Evolutionary conservation across 2,888 invertebrate species (phyloP).

Genomic region (Drosophila mercatorum): DNA sequence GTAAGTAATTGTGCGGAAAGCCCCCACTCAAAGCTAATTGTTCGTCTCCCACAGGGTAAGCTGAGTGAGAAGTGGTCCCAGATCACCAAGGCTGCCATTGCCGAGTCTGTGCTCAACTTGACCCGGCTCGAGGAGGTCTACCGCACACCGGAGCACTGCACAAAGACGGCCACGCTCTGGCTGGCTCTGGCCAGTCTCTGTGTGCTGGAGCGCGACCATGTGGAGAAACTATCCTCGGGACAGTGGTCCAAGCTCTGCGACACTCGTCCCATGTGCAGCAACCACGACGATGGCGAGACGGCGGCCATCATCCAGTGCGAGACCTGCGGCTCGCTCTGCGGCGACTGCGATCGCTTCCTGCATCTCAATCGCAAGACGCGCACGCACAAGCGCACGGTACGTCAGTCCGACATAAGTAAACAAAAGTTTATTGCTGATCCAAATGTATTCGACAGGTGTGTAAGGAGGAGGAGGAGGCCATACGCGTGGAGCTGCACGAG

Average conservation of each 20-base stretch:
- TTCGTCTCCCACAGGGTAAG: conserved; percentile 88
- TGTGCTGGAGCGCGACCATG: conserved; percentile 95
- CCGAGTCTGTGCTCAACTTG: conserved; percentile 93
- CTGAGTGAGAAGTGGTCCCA: conserved; percentile 93
- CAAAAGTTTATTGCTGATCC: no score
- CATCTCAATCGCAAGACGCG: conserved; percentile 95
- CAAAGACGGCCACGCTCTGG: conserved; percentile 95
- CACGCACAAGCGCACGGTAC: conserved; percentile 89
- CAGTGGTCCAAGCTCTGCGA: conserved; percentile 89
- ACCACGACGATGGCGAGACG: conserved; percentile 98
- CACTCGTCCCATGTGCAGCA: conserved; percentile 93
- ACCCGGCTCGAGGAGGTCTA: conserved; percentile 92
- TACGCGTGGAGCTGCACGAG: conserved; percentile 98
- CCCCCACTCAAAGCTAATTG: not conserved
- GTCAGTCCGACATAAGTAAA: no score
- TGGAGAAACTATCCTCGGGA: conserved; percentile 91
- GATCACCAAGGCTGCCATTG: conserved; percentile 94
- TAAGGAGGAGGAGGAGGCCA: conserved; percentile 98
- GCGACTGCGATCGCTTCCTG: conserved; percentile 97
- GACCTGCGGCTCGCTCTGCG: conserved; percentile 95
- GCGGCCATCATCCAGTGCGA: conserved; percentile 96
- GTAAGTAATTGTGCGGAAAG: conserved; percentile 86
- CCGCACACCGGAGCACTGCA: conserved; percentile 90
- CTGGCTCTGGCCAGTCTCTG: conserved; percentile 96
- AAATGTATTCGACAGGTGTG: conserved; percentile 85